These are phyloP conservation scores for Diploscapter pachys DNA, from an alignment of 1,140 invertebrate genomes.

Conservation along the genomic window DNA sequence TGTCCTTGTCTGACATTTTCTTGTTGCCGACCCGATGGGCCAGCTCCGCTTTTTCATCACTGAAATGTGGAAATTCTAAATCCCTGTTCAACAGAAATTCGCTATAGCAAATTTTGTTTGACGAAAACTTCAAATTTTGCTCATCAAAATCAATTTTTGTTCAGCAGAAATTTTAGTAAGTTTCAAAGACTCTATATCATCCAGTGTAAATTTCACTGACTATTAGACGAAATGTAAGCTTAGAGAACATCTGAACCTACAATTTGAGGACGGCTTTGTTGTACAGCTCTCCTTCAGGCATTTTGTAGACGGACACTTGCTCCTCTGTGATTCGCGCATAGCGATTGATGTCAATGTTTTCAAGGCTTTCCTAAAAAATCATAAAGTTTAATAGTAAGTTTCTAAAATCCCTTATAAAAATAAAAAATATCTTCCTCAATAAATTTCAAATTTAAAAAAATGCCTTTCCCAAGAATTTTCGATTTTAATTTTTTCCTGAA, in stretches of 20 bases:
- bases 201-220: too few species aligned
- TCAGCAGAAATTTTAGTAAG: constrained; percentile 16
- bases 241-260: constrained; percentile 60
- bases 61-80: constrained; percentile 37
- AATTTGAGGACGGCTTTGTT: constrained; percentile 82
- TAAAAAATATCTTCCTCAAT: not conserved
- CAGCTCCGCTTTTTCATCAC: constrained; percentile 62
- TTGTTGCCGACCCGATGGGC: constrained; percentile 85
- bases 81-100: constrained; percentile 52
- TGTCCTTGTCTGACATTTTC: constrained; percentile 92
- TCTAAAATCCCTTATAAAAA: constrained; percentile 8
- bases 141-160: too few species aligned
- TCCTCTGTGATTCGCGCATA: constrained; percentile 61
- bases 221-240: too few species aligned
- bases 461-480: not conserved
- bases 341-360: constrained; percentile 34
- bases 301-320: constrained; percentile 83
- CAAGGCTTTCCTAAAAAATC: constrained; percentile 29
- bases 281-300: constrained; percentile 82
- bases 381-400: constrained; percentile 38
- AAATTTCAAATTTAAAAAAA: not conserved
- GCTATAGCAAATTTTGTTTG: too few species aligned
- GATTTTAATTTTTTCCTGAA: constrained; percentile 25
- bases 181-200: constrained; percentile 41
- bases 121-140: too few species aligned